Conservation (phyloP, 2,113 vertebrate species). For the Phylloscopus trochiloides region DNA sequence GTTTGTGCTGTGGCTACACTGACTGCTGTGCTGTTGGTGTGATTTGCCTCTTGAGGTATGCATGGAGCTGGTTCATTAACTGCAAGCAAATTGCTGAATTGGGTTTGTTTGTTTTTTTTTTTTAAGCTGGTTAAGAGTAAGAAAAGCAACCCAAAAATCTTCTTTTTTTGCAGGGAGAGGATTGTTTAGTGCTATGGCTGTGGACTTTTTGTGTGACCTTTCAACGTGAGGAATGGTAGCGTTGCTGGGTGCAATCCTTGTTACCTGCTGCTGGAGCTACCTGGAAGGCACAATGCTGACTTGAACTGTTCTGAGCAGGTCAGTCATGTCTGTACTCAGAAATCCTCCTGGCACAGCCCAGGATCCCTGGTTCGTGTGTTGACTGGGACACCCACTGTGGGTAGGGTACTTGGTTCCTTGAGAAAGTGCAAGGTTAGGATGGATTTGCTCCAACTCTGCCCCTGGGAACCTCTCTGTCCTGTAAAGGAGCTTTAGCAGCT, state of each 20-base stretch:
- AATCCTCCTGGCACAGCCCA: not conserved
- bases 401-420: not conserved
- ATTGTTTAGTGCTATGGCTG: not conserved
- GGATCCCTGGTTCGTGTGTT: not conserved
- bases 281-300: not conserved
- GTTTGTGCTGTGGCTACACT: rapidly evolving
- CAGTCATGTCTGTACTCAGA: not conserved
- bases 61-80: not conserved
- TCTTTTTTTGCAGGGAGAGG: not conserved
- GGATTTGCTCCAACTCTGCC: rapidly evolving
- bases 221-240: not conserved
- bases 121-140: not conserved
- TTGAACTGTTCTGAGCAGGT: not conserved
- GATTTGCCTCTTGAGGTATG: not conserved
- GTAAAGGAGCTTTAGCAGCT: not conserved
- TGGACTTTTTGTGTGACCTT: not conserved
- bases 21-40: not conserved
- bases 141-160: not conserved
- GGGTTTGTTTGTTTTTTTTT: rapidly evolving
- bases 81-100: not conserved
- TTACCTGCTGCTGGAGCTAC: not conserved
- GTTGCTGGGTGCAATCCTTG: not conserved
- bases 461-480: not conserved
- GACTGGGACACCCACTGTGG: not conserved
- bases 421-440: not conserved